Base-by-base conservation (phyloP, 2,113 vertebrate genomes). In the Alexandromys fortis region DNA sequence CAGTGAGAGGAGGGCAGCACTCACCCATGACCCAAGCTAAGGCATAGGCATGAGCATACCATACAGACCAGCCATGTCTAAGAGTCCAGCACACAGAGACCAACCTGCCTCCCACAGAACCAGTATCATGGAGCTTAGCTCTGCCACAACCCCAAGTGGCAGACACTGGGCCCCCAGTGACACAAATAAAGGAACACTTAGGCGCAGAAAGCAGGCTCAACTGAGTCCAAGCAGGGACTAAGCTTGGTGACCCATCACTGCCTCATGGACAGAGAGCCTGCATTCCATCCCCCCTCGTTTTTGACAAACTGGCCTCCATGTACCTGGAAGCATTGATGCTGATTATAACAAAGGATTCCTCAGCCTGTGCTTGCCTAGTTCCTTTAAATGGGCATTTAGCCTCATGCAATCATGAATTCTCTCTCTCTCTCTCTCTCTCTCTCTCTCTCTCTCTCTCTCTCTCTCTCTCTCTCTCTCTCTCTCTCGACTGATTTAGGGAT, bases 21-120 rank as follows among this genome's bases (percentile, higher is more conserved):
- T 96, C 45, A 93, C 11, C 92, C 90, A 35, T 72, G 94, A 93
- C 96, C 96, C 96, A 98, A 98, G 86, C 67, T 82, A 79, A 65
- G 70, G 22, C 79, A 52, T 49, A 72, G 49, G 85, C 65, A 70
- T 67, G 73, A 89, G 33, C 68, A 58, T 21, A 38, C 35, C 75
- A 1, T 91, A 67, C 61, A 94, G 22, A 90, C n/a, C 67, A 52
- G 35, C 65, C 1, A 4, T 55, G 81, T 81, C 89, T 58, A 0
- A 5, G 78, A 55, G n/a, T 89, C 90, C 58, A 12, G 21, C 9
- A 4, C 26, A 35, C 7, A 35, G 26, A 68, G 45, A 70, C 52
- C 67, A 75, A 61, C 0, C 35, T 33, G 67, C 24, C 42, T 76
- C 72, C 38, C 33, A 83, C 77, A n/a, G 30, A 91, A 24, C 28